Conservation (phyloP, 2,888 invertebrate genomes). For the Laothoe populi region DNA sequence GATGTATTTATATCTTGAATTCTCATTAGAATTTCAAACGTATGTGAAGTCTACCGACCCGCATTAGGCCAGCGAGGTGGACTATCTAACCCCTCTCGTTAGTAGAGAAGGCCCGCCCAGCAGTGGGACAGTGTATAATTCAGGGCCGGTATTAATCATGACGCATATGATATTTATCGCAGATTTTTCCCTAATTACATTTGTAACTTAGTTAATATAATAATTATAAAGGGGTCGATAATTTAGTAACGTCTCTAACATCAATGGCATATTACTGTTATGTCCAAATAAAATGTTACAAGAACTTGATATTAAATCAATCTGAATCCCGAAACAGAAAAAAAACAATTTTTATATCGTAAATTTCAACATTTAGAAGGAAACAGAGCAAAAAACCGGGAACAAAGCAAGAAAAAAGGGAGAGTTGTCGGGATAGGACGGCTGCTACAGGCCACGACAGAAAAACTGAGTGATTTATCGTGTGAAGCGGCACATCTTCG, state of each 20-base stretch:
- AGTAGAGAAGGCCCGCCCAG: too few species aligned
- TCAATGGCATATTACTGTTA: not conserved
- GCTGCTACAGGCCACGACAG: constrained; percentile 30
- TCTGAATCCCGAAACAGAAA: constrained; percentile 22
- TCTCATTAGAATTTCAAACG: too few species aligned
- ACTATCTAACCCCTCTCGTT: too few species aligned
- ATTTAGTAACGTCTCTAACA: not conserved
- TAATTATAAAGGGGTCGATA: too few species aligned
- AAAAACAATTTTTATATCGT: constrained; percentile 14
- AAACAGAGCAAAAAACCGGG: constrained; percentile 15
- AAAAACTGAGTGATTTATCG: constrained; percentile 43
- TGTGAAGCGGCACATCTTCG: constrained; percentile 42
- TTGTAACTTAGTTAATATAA: too few species aligned
- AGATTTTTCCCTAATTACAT: too few species aligned
- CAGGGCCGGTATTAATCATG: too few species aligned
- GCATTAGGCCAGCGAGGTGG: too few species aligned
- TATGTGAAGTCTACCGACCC: too few species aligned
- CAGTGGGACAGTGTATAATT: too few species aligned
- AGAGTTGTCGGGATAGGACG: constrained; percentile 11
- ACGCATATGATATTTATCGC: too few species aligned
- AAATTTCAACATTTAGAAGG: constrained; percentile 24
- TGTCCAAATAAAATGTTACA: not conserved
- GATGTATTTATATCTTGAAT: too few species aligned
- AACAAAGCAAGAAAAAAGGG: constrained; percentile 10
- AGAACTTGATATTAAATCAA: constrained; percentile 7